These are phyloP conservation scores for Trichoplax adhaerens DNA, from an alignment of 37 sponge, comb jelly and placozoan genomes.

Conservation along the genomic window DNA sequence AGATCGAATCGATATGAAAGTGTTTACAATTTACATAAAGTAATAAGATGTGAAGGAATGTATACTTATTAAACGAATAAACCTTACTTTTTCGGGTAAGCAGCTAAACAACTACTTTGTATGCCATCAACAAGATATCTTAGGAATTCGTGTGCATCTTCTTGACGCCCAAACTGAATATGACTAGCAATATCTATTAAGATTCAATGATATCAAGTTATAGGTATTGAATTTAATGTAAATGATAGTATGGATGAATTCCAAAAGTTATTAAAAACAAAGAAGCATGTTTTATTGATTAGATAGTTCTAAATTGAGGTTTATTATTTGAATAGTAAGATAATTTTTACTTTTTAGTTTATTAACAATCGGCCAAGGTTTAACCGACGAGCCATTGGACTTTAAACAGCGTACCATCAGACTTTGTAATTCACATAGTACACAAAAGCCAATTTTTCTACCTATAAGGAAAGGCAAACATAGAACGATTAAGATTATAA, in stretches of 20 bases:
- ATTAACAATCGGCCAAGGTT: constrained; percentile 65
- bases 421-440: constrained; percentile 57
- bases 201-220: too few relatives aligned
- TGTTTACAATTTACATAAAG: too few relatives aligned
- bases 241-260: too few relatives aligned
- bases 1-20: too few relatives aligned
- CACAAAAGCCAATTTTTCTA: constrained; percentile 70
- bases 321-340: too few relatives aligned
- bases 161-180: constrained; percentile 77
- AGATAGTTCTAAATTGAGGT: too few relatives aligned
- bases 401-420: constrained; percentile 38
- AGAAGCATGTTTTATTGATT: too few relatives aligned
- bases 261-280: too few relatives aligned
- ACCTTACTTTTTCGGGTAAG: constrained; percentile 28
- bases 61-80: too few relatives aligned
- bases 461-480: constrained; percentile 12
- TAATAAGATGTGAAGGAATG: too few relatives aligned
- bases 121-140: constrained; percentile 75
- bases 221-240: too few relatives aligned
- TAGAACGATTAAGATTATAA: not conserved
- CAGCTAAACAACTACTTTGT: constrained; percentile 65
- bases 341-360: constrained; percentile 44
- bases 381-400: constrained; percentile 18
- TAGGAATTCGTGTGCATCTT: constrained; percentile 98
- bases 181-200: constrained; percentile 62